Conservation (phyloP, 2,888 invertebrate species). For the Micropterix aruncella region DNA sequence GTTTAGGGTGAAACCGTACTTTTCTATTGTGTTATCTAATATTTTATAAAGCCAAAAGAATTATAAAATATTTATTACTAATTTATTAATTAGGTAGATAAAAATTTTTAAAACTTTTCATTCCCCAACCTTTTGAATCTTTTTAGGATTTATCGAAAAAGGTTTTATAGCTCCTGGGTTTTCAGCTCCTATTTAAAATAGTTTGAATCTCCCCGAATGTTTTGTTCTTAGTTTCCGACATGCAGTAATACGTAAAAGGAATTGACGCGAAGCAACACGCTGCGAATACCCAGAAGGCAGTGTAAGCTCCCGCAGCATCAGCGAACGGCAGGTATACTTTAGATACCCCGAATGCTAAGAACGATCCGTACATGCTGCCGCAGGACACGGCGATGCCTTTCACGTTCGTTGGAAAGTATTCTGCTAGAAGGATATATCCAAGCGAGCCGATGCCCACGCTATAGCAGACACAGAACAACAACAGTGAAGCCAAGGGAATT, state of each 20-base stretch:
- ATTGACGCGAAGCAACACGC: slow-evolving; percentile 19
- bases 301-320: slow-evolving; percentile 27
- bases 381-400: slow-evolving; percentile 40
- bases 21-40: too few species aligned
- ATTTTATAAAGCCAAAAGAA: too few species aligned
- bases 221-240: slow-evolving; percentile 37
- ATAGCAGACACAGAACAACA: slow-evolving; percentile 30
- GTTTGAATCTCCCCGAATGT: too few species aligned
- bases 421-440: slow-evolving; percentile 35
- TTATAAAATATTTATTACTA: too few species aligned
- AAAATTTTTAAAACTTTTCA: too few species aligned
- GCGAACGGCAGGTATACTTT: slow-evolving; percentile 33
- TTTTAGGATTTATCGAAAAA: too few species aligned
- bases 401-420: slow-evolving; percentile 38
- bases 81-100: too few species aligned
- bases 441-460: slow-evolving; percentile 37
- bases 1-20: too few species aligned
- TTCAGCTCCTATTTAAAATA: too few species aligned
- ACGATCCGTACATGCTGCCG: slow-evolving; percentile 34
- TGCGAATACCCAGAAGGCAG: slow-evolving; percentile 29
- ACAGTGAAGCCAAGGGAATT: slow-evolving; percentile 28
- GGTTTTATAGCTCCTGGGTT: too few species aligned
- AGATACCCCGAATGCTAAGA: slow-evolving; percentile 28
- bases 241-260: too few species aligned
- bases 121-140: too few species aligned